These are phyloP conservation scores for Drosophila obscura DNA, from an alignment of 1,140 invertebrate genomes.

Conservation along the genomic window DNA sequence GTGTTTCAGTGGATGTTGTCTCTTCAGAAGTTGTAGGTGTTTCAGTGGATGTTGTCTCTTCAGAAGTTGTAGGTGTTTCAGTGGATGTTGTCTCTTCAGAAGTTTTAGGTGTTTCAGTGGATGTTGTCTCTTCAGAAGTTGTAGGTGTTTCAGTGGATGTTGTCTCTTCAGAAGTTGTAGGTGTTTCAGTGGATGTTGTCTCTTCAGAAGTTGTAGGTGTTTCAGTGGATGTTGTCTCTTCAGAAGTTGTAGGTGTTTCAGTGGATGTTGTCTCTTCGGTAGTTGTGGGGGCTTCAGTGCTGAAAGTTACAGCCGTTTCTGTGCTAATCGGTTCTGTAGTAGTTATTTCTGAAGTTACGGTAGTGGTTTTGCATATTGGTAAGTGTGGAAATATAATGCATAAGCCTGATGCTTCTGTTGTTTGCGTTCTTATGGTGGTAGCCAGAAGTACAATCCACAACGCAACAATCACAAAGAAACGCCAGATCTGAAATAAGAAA, in stretches of 20 bases:
- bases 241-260: not conserved
- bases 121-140: not conserved
- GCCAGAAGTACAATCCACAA: slow-evolving; percentile 12
- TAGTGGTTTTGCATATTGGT: not conserved
- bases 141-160: not conserved
- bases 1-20: not conserved
- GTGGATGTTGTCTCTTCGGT: not conserved
- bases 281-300: not conserved
- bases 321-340: not conserved
- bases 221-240: not conserved
- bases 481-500: not conserved
- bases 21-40: not conserved
- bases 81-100: not conserved
- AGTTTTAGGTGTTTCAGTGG: not conserved
- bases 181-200: not conserved
- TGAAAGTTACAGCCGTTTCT: not conserved
- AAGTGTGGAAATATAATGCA: slow-evolving; percentile 1
- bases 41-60: not conserved
- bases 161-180: not conserved
- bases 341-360: not conserved
- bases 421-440: not conserved
- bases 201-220: not conserved
- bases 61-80: not conserved
- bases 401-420: not conserved
- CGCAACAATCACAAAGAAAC: not conserved